Conservation (phyloP, 2,888 invertebrate genomes). For the Drosophila anomelani region DNA sequence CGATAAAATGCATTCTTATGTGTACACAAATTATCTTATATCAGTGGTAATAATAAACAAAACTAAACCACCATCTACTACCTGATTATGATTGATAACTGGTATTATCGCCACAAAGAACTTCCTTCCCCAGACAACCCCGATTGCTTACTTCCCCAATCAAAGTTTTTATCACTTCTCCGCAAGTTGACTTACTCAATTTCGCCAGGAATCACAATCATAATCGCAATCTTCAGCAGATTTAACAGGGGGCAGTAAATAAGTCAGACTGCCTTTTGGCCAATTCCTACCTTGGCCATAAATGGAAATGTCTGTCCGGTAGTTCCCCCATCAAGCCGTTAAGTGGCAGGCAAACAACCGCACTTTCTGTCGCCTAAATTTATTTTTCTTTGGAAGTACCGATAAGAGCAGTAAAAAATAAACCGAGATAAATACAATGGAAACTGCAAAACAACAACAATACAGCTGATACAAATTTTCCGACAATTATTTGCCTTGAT, state of each 20-base stretch:
- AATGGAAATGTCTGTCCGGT: conserved; percentile 47
- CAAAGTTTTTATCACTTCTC: not conserved
- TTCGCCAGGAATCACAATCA: conserved; percentile 6
- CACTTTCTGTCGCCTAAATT: conserved; percentile 38
- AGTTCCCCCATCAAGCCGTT: conserved; percentile 49
- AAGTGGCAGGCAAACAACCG: conserved; percentile 48
- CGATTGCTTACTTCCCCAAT: not conserved
- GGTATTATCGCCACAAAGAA: not conserved
- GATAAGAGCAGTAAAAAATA: conserved; percentile 50
- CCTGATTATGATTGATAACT: not conserved
- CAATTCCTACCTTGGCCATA: conserved; percentile 39
- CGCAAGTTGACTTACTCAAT: not conserved
- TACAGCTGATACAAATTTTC: conserved; percentile 44
- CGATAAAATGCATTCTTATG: not conserved
- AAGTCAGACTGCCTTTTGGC: conserved; percentile 15
- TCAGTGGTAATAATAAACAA: too few species aligned
- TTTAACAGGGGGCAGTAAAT: conserved; percentile 5
- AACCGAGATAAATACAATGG: conserved; percentile 24
- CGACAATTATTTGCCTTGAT: conserved; percentile 28
- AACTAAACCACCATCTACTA: too few species aligned
- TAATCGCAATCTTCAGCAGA: not conserved
- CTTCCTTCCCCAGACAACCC: not conserved
- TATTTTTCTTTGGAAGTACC: conserved; percentile 65
- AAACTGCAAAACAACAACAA: conserved; percentile 25
- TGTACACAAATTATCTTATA: too few species aligned